These are phyloP conservation scores for Onychostoma macrolepis DNA, from an alignment of 2,113 vertebrate species.

Conservation along the genomic window DNA sequence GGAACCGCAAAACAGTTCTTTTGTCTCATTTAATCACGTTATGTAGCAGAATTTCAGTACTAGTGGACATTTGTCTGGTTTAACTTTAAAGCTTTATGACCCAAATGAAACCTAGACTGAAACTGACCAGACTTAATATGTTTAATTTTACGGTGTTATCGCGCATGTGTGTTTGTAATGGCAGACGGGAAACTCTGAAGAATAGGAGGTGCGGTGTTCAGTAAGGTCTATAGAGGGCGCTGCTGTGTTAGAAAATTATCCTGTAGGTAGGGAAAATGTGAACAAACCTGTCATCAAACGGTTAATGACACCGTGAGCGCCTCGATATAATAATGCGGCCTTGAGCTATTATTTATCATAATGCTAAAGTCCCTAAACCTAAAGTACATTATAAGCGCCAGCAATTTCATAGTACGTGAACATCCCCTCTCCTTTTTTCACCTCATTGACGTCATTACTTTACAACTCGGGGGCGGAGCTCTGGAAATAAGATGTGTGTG, in stretches of 20 bases:
- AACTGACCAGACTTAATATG: neutral
- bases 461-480: conserved; percentile 48
- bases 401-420: neutral
- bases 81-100: too few relatives aligned
- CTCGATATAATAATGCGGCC: neutral
- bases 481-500: conserved; percentile 35
- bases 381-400: neutral
- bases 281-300: neutral
- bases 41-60: too few relatives aligned
- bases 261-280: neutral
- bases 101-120: neutral
- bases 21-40: neutral
- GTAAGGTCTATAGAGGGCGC: conserved; percentile 8
- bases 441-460: conserved; percentile 53
- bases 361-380: neutral
- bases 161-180: neutral
- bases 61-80: too few relatives aligned
- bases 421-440: neutral
- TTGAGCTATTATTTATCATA: neutral
- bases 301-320: neutral
- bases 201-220: neutral
- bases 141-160: too few relatives aligned
- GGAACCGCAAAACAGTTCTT: neutral
- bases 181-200: neutral
- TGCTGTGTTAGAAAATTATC: neutral